Evolutionary conservation across 2,113 vertebrate species (phyloP), one percentile per base, ranked within the genome.

Genomic region (Eulemur rufifrons): DNA sequence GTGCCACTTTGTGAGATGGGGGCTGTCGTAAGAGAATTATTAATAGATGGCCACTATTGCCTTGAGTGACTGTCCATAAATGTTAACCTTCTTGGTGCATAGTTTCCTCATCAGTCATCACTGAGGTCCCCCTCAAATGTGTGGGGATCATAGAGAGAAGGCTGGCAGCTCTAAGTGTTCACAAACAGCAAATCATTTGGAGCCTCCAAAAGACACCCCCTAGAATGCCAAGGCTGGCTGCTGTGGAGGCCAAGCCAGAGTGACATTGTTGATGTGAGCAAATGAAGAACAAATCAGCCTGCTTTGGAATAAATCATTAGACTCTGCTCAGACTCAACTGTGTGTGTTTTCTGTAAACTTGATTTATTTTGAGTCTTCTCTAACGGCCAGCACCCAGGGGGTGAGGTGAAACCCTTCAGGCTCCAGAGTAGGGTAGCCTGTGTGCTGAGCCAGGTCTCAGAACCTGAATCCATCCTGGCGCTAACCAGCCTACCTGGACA

Each of bases 241-340:
- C 71, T 86, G 54, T 42, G 68, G 37, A 77, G 50, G 13, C 64
- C 74, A 96, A 66, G 92, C 54, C 86, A 74, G 7, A n/a, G 85
- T 37, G 61, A 90, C 37, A 25, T 52, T 39, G 37, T 61, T 77
- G 69, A 86, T 77, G n/a, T 59, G 71, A 91, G 93, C 68, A 93
- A 94, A 92, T 29, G 50, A 68, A 87, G 63, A 95, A 61, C 54
- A 93, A 61, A 91, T 91, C 94, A 93, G 73, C 91, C 71, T 93
- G 77, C 73, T 78, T 86, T 82, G 86, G 42, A 92, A 91, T 96
- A 81, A 94, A 78, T 50, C 64, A 86, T 78, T 91, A 73, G 14
- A 21, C 78, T 68, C 8, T 7, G 6, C 54, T 86, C 83, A 56
- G 68, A 68, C 61, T 69, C 2, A 3, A 64, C 21, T 73, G 56